Conservation (phyloP, 2,797 vertebrate genomes). For the Tiaroga cobitis region DNA sequence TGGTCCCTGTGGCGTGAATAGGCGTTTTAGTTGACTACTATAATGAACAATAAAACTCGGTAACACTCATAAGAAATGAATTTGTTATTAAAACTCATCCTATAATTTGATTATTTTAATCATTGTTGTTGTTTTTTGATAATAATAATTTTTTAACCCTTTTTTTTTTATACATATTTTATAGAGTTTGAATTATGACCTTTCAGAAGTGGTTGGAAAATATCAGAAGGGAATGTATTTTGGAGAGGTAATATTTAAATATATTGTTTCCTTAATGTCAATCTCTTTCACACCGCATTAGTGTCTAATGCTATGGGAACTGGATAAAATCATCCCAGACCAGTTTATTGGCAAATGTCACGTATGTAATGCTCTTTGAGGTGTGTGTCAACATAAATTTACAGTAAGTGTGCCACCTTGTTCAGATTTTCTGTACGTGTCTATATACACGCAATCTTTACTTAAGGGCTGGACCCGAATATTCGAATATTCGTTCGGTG, state of each 20-base stretch:
- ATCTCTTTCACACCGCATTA: neutral
- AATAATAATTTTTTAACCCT: neutral
- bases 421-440: too few species aligned
- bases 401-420: too few species aligned
- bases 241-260: slow-evolving; percentile 53
- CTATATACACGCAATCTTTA: too few species aligned
- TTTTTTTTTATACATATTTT: neutral
- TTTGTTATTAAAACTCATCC: neutral
- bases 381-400: too few species aligned
- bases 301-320: neutral
- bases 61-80: too few species aligned
- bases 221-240: slow-evolving; percentile 56
- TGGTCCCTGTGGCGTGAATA: too few species aligned
- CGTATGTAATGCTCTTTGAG: too few species aligned
- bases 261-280: neutral
- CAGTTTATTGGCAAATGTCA: neutral
- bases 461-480: too few species aligned
- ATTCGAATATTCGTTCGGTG: too few species aligned
- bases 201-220: slow-evolving; percentile 52
- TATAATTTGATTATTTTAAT: neutral
- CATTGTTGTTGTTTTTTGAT: neutral
- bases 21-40: too few species aligned
- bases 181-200: slow-evolving; percentile 52
- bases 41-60: too few species aligned
- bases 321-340: neutral